Percentiles rank a stretch among this genome's conserved stretches.
Conservation (phyloP, 2,888 invertebrate species). For the Cyclophora albipunctata region DNA sequence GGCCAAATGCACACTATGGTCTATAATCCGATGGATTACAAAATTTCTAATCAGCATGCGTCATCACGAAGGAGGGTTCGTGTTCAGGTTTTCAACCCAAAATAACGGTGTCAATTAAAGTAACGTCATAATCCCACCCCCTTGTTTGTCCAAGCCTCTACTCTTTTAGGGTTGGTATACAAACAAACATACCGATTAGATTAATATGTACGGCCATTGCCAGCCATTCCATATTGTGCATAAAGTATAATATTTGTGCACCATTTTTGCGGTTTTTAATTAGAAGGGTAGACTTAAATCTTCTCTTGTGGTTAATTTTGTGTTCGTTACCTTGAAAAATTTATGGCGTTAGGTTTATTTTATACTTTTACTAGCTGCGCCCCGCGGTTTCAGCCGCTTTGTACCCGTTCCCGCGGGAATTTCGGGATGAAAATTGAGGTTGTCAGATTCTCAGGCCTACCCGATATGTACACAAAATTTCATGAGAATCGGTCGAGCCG, state of each 20-base stretch:
- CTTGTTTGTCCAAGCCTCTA: conserved; percentile 28
- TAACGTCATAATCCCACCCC: conserved; percentile 62
- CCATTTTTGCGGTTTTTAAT: conserved; percentile 17
- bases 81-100: conserved; percentile 41
- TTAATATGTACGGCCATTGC: conserved; percentile 34
- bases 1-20: neutral
- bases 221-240: conserved; percentile 9
- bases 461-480: no score
- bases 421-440: no score
- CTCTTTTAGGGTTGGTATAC: conserved; percentile 32
- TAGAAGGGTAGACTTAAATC: conserved; percentile 8
- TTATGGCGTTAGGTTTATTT: no score
- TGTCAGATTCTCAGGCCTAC: no score
- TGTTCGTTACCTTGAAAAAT: no score
- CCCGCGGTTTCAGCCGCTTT: no score
- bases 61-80: conserved; percentile 52
- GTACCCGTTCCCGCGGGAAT: no score
- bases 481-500: no score
- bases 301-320: conserved; percentile 6
- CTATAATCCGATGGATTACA: conserved; percentile 21
- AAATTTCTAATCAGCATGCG: conserved; percentile 55
- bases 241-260: conserved; percentile 17
- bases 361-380: no score
- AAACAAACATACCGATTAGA: conserved; percentile 43
- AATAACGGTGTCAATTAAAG: conserved; percentile 63